Base-by-base conservation (phyloP, 2,113 vertebrate species). In the Lonchura striata region DNA sequence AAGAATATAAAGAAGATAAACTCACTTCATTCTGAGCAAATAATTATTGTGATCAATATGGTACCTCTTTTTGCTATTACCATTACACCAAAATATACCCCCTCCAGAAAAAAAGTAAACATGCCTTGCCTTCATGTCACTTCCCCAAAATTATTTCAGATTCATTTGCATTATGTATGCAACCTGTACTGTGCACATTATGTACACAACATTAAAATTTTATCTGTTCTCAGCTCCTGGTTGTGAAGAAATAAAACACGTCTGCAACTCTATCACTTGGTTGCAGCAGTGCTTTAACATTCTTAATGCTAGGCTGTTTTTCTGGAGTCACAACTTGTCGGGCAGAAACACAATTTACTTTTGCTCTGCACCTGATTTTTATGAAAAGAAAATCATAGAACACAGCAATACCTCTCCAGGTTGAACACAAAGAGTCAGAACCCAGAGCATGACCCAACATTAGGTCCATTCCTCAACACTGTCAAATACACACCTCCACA, bases 101-200 rank as follows among this genome's bases (percentile, higher is more conserved):
- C 41, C 50, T 63, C 53, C 27, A 61, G 42, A 81, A 80, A 82
- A 70, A 63, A 46, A 54, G 50, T 65, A 86, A 92, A 94, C 11
- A 41, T 83, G 53, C 20, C 71, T 86, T 72, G 39, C 37, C 61
- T 82, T 85, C 44, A 84, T 53, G 16, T 30, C 46, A 91, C 46
- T 91, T 90, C 47, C 69, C 27, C 37, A 81, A 56, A 95, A 92
- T 49, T 63, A 80, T 28, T 94, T 96, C 77, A 85, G 70, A 66
- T 79, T 80, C 17, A 7, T 33, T 82, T 66, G 46, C 30, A n/a
- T 69, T 77, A 88, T 15, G 23, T 50, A 80, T 74, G 57, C 81
- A 94, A 84, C 50, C 27, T 69, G 33, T 41, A 59, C 70, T 79
- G 23, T n/a, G n/a, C 10, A 64, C 15, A 19, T 74, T 64, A 56